Evolutionary conservation across 2,113 vertebrate genomes (phyloP).

Genomic region (Aleadryas rufinucha): DNA sequence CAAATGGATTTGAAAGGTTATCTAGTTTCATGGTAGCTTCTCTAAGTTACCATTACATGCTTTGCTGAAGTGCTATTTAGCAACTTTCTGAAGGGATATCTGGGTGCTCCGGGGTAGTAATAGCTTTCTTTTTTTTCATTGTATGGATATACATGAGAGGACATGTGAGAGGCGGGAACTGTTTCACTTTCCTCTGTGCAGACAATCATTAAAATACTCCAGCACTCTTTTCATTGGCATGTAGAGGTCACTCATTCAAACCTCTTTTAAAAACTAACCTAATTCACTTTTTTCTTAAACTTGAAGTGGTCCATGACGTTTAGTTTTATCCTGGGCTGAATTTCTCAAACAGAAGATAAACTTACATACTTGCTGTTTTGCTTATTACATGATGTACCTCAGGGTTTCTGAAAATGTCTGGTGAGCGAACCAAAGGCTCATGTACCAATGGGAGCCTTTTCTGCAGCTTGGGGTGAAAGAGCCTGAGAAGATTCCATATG

Average conservation of each 20-base stretch:
- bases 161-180: not conserved
- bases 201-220: not conserved
- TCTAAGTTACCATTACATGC: not conserved
- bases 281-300: not conserved
- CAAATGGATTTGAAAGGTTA: slow-evolving; percentile 41
- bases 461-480: not conserved
- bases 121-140: not conserved
- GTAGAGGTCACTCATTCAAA: not conserved
- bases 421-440: not conserved
- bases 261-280: not conserved
- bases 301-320: not conserved
- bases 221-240: not conserved
- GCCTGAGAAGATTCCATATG: not conserved
- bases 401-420: not conserved
- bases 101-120: not conserved
- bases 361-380: not conserved
- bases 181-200: not conserved
- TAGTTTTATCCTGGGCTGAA: not conserved
- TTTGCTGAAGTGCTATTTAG: not conserved
- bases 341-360: not conserved
- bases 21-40: slow-evolving; percentile 14
- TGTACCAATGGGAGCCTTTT: not conserved
- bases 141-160: not conserved
- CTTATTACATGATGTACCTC: not conserved
- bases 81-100: not conserved